Evolutionary conservation across 2,888 invertebrate genomes (phyloP).

Genomic region (Protophormia terraenovae): DNA sequence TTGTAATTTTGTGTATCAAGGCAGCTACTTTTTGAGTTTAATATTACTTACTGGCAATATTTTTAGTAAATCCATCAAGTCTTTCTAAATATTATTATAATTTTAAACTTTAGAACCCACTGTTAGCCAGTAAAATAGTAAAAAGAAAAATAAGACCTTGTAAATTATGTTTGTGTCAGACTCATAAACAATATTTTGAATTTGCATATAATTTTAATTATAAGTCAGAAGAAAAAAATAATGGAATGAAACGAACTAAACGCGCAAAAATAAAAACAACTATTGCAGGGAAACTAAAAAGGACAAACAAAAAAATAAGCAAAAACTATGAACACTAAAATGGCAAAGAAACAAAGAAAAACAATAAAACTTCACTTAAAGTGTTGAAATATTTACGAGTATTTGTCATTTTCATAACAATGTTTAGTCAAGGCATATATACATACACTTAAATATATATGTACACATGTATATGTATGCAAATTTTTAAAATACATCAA

Average conservation of each 20-base stretch:
- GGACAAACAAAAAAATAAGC: not conserved
- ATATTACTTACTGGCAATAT: too few species aligned
- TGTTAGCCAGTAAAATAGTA: not conserved
- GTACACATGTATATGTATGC: not conserved
- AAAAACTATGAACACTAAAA: constrained; percentile 2
- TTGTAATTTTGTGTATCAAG: too few species aligned
- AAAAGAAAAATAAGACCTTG: not conserved
- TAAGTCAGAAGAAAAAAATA: constrained; percentile 44
- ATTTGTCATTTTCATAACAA: constrained; percentile 65
- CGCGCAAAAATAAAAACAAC: constrained; percentile 45
- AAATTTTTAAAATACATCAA: constrained; percentile 1
- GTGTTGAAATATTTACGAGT: constrained; percentile 65
- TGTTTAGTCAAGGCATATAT: constrained; percentile 43
- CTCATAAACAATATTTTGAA: constrained; percentile 65
- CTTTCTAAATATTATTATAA: not conserved
- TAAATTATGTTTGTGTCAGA: constrained; percentile 65
- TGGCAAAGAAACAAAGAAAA: constrained; percentile 42
- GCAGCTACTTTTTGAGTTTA: too few species aligned
- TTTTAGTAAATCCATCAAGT: too few species aligned
- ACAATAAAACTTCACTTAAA: constrained; percentile 59
- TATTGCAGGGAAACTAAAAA: constrained; percentile 27
- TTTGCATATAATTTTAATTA: constrained; percentile 68
- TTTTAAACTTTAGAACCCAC: not conserved
- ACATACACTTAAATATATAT: not conserved
- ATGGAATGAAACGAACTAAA: constrained; percentile 44